phyloP scores from a whole-genome alignment of 2,797 vertebrate species.

The Falco biarmicus region DNA sequence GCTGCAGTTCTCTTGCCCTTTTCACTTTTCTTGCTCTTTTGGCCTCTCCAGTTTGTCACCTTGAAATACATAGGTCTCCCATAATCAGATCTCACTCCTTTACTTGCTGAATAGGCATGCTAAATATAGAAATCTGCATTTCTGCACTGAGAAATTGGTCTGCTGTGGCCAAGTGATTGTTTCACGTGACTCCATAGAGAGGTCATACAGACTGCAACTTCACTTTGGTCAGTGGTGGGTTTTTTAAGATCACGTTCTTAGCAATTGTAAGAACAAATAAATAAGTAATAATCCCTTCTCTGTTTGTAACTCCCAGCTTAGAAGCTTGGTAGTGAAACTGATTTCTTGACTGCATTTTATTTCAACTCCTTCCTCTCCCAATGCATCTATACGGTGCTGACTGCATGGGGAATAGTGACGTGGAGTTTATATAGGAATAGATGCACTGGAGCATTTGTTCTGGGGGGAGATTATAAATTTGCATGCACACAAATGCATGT shows the following conservation, averaged over 20 bases:
- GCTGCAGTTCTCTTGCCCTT: background rate
- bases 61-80: background rate
- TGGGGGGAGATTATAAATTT: background rate
- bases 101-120: conserved; percentile 7
- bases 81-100: background rate
- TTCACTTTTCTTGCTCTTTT: conserved; percentile 12
- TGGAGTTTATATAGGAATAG: background rate
- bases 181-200: background rate
- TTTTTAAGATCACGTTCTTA: background rate
- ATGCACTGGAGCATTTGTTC: background rate
- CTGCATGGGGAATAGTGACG: background rate
- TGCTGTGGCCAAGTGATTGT: background rate
- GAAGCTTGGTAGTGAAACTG: background rate
- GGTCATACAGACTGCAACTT: background rate
- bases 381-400: background rate
- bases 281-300: background rate
- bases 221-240: background rate
- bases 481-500: background rate
- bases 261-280: background rate
- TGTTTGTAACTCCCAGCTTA: background rate
- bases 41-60: background rate
- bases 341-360: background rate
- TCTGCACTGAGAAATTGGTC: background rate
- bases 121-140: background rate
- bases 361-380: background rate